Evolutionary conservation across 1,140 invertebrate genomes (phyloP).

Genomic region (Bombyx mori): DNA sequence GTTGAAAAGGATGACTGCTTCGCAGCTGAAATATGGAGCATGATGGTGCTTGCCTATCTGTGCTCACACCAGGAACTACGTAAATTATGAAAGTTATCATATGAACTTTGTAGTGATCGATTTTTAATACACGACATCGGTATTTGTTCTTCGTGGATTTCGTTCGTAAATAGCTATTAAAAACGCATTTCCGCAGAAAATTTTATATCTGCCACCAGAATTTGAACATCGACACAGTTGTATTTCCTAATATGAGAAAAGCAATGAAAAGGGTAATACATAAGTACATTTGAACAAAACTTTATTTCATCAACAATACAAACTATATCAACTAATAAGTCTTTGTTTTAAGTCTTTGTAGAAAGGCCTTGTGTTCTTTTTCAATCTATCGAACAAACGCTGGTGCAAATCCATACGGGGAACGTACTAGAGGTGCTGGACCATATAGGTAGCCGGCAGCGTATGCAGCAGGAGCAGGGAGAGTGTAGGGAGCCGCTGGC

Average conservation of each 20-base stretch:
- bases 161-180: too few relatives aligned
- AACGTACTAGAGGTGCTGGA: slow-evolving; percentile 33
- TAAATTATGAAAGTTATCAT: too few relatives aligned
- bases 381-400: slow-evolving; percentile 62
- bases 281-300: slow-evolving; percentile 11
- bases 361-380: slow-evolving; percentile 49
- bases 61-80: too few relatives aligned
- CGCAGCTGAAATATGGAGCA: too few relatives aligned
- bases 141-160: too few relatives aligned
- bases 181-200: too few relatives aligned
- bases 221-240: too few relatives aligned
- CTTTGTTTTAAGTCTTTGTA: slow-evolving; percentile 35
- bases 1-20: too few relatives aligned
- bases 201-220: too few relatives aligned
- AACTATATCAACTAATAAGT: slow-evolving; percentile 24
- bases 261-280: not conserved
- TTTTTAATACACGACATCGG: too few relatives aligned
- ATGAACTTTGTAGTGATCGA: too few relatives aligned
- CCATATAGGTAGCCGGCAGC: slow-evolving; percentile 40
- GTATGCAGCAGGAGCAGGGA: slow-evolving; percentile 24
- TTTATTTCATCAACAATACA: slow-evolving; percentile 22
- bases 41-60: too few relatives aligned
- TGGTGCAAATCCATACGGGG: slow-evolving; percentile 41
- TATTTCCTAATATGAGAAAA: slow-evolving; percentile 5
- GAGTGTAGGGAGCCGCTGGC: slow-evolving; percentile 19